Base-by-base conservation (phyloP, 2,113 vertebrate species). In the Chauna torquata region DNA sequence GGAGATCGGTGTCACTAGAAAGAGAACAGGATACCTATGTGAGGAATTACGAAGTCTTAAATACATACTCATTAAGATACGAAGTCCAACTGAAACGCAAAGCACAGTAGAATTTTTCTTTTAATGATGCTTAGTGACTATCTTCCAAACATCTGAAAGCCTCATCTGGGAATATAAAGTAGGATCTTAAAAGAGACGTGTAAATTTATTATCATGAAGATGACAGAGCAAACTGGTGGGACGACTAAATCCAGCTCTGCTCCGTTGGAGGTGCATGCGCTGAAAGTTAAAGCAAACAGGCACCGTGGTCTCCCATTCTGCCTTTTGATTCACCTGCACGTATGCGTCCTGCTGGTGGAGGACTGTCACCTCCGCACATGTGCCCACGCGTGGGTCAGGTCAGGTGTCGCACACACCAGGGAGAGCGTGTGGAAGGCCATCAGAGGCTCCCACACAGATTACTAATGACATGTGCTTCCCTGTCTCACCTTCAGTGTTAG, bases 121-220 rank as follows among this genome's bases (percentile, higher is more conserved):
- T 81, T 70, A 84, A 64, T 23, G 47, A 81, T 70, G 50, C 68
- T 71, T 79, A 47, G 36, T 22, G 36, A 92, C 80, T 69, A 64
- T 42, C 59, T 88, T 82, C 75, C 77, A 85, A 86, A 82, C 12
- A 20, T 36, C 87, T 93, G 80, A 86, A 94, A 88, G 66, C 20
- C 45, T 91, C 55, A 75, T 36, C 32, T 78, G 65, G 57, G 82
- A 72, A 45, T 93, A 86, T 8, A 78, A 65, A 91, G 36, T 28
- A 70, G 55, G 76, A 59, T 25, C 78, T 70, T 65, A 70, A 94
- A 69, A 69, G 66, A 79, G 49, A 79, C 17, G 40, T 70, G 61
- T 17, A 70, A 70, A 62, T 65, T 79, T 74, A 55, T 74, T n/a
- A 28, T 11, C 70, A 27, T 12, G 50, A 69, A 82, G 40, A 36